Base-by-base conservation (phyloP, 2,888 invertebrate genomes). In the Ophonus ardosiacus region DNA sequence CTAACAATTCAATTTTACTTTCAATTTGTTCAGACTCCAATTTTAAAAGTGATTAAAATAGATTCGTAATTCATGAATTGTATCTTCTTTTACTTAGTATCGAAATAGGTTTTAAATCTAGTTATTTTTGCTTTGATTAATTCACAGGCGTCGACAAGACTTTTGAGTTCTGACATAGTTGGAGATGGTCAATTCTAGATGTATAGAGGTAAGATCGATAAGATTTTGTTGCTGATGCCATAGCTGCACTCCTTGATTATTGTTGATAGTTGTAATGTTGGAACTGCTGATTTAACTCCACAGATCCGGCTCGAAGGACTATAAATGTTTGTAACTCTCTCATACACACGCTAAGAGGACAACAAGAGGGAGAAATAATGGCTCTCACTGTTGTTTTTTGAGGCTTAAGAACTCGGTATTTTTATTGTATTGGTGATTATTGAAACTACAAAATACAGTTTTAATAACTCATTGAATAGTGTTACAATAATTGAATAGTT, bases 41-140 rank as follows among this genome's bases (percentile, higher is more conserved):
- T 56, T 76, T 76, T 76, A 4, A 7, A 76, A 56, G n/a, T 40
- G n/a, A 17, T 43, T 51, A 18, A 15, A 51, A 4, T 51, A 51
- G 13, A 17, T 43, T 7, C 7, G 5, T 51, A 76, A 18, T 61
- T 61, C 61, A 7, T 76, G 0, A 56, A n/a, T n/a, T 15, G 17
- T 76, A 40, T 76, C 8, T 5, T 40, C 13, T 21, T 1, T 71
- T 5, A 40, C 7, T 40, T 76, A 2, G 43, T 43, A 17, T 76
- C 3, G 51, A 40, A 76, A 24, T 76, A 76, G 6, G 38, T 76
- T 76, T n/a, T 7, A 51, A 74, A 74, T 40, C 51, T 38, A 24
- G 43, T 74, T 1, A 74, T 43, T 74, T 40, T 76, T 7, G 76
- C 5, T 76, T 61, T 61, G 2, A 18, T 61, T 61, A 18, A 43